phyloP scores from a whole-genome alignment of 1,140 invertebrate species.

The Procambarus clarkii region DNA sequence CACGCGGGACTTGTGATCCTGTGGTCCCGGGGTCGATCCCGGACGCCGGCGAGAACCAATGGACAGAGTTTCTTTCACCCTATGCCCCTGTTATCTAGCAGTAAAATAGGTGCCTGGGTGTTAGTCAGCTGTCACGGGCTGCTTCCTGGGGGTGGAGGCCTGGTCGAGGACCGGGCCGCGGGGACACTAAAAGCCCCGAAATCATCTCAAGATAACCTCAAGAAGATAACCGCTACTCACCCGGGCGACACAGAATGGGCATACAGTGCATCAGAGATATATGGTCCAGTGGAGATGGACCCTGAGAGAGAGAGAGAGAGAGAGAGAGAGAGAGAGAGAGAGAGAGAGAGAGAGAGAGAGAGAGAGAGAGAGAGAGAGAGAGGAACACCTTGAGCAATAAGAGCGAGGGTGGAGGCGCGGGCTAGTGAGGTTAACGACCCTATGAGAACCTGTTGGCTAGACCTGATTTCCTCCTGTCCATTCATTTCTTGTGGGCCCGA shows the following conservation, averaged over 20 bases:
- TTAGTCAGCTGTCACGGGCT: too few relatives aligned
- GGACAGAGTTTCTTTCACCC: too few relatives aligned
- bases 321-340: not conserved
- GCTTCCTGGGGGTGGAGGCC: too few relatives aligned
- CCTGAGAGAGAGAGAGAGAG: not conserved
- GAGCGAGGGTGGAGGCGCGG: not conserved
- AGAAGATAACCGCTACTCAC: too few relatives aligned
- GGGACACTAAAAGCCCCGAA: too few relatives aligned
- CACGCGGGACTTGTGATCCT: too few relatives aligned
- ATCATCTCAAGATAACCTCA: too few relatives aligned
- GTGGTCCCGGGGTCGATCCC: too few relatives aligned
- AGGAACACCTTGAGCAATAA: not conserved
- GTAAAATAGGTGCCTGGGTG: too few relatives aligned
- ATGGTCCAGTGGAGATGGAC: not conserved
- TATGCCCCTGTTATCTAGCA: too few relatives aligned
- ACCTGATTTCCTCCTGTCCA: not conserved
- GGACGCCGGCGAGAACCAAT: too few relatives aligned
- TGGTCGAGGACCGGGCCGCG: too few relatives aligned
- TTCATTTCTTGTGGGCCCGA: conserved; percentile 1
- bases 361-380: not conserved
- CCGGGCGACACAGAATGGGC: not conserved
- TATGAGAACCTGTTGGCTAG: not conserved
- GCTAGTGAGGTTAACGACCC: not conserved
- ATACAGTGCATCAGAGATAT: not conserved
- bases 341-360: not conserved